Percentiles rank a stretch among this genome's conserved stretches.
phyloP scores from a whole-genome alignment of 1,140 invertebrate species.

The Antheraea mylitta region DNA sequence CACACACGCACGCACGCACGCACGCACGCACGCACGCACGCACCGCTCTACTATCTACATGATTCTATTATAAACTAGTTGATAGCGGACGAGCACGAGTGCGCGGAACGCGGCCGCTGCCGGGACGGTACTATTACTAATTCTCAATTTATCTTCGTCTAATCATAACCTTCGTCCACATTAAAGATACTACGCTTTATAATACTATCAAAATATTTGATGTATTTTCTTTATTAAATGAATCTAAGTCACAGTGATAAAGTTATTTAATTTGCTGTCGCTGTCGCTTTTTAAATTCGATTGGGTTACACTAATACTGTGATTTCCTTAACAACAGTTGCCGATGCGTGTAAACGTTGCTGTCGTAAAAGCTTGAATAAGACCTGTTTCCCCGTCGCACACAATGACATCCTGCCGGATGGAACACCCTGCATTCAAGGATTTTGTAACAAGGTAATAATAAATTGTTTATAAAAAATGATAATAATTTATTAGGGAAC shows the following conservation, averaged over 20 bases:
- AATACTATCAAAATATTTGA: too few relatives aligned
- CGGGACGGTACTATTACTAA: constrained; percentile 82
- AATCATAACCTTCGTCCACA: too few relatives aligned
- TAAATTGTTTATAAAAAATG: constrained; percentile 19
- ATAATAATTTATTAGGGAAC: not conserved
- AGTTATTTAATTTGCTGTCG: too few relatives aligned
- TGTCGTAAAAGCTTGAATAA: constrained; percentile 94
- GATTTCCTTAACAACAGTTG: constrained; percentile 47
- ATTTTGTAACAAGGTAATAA: constrained; percentile 93
- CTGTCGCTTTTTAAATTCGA: too few relatives aligned
- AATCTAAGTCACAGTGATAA: too few relatives aligned
- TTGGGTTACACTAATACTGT: not conserved
- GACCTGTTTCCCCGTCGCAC: constrained; percentile 93
- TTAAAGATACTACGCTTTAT: too few relatives aligned
- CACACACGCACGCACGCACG: too few relatives aligned
- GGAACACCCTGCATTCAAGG: constrained; percentile 97
- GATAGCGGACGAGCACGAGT: constrained; percentile 92
- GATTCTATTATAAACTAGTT: too few relatives aligned
- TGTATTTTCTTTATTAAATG: too few relatives aligned
- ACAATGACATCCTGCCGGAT: constrained; percentile 92
- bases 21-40: too few relatives aligned
- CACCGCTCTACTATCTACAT: too few relatives aligned
- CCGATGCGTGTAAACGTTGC: constrained; percentile 92
- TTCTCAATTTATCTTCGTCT: too few relatives aligned
- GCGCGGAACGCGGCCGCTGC: constrained; percentile 93